Conservation (phyloP, 1,140 invertebrate genomes). For the Carposina sasakii region DNA sequence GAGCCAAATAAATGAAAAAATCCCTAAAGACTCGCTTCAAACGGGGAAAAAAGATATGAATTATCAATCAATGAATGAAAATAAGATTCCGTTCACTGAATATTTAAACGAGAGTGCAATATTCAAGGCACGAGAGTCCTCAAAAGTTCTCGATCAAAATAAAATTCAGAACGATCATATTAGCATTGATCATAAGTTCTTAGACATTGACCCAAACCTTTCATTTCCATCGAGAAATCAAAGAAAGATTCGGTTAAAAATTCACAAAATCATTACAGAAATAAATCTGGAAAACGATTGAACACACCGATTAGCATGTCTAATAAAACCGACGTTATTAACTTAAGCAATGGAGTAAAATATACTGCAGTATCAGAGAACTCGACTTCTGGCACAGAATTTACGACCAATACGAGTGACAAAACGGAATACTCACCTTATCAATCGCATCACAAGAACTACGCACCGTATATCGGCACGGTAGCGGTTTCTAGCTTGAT, state of each 20-base stretch:
- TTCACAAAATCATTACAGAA: constrained; percentile 22
- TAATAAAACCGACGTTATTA: constrained; percentile 14
- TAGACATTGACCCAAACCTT: constrained; percentile 41
- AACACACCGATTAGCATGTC: constrained; percentile 39
- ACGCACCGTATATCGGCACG: constrained; percentile 54
- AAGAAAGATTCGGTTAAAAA: constrained; percentile 23
- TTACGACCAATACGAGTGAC: constrained; percentile 36
- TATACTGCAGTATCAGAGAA: constrained; percentile 21
- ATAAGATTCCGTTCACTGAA: constrained; percentile 35
- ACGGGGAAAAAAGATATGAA: constrained; percentile 10
- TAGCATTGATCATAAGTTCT: constrained; percentile 41
- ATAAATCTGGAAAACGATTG: constrained; percentile 43
- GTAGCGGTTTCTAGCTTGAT: constrained; percentile 42
- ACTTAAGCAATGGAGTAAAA: no score
- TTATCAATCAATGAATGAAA: constrained; percentile 24
- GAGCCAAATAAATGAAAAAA: constrained; percentile 20
- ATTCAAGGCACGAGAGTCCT: constrained; percentile 34
- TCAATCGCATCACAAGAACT: constrained; percentile 35
- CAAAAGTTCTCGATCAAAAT: constrained; percentile 45
- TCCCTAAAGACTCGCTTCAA: constrained; percentile 14
- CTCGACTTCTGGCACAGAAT: constrained; percentile 20
- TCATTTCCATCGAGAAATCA: constrained; percentile 23
- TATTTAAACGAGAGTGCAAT: constrained; percentile 39
- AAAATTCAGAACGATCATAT: constrained; percentile 45
- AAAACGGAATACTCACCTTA: constrained; percentile 60